Percentiles rank a stretch among this genome's conserved stretches.
phyloP scores from a whole-genome alignment of 53 echinoderm and acorn worm species.

The Apostichopus leukothele region DNA sequence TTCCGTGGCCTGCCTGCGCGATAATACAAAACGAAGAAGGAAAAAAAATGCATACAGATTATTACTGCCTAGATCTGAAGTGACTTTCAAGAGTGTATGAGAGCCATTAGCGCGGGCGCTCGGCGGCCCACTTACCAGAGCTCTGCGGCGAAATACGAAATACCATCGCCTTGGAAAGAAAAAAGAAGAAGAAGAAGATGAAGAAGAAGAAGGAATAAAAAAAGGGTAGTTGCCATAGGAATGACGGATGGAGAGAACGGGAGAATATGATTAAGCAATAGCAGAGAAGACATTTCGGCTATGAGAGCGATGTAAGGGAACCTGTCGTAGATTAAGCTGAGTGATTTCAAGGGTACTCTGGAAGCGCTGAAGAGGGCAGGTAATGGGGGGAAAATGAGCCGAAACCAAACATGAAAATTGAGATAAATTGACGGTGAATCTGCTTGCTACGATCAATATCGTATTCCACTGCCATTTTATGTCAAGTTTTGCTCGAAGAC shows the following conservation, averaged over 20 bases:
- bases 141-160: slow-evolving; percentile 37
- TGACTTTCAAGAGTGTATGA: slow-evolving; percentile 24
- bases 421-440: slow-evolving; percentile 40
- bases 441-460: slow-evolving; percentile 28
- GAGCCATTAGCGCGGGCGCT: slow-evolving; percentile 45
- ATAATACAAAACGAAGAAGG: slow-evolving; percentile 29
- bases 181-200: too few species aligned
- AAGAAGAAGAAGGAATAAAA: not conserved
- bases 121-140: slow-evolving; percentile 38
- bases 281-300: slow-evolving; percentile 36
- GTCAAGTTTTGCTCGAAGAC: slow-evolving; percentile 40
- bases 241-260: slow-evolving; percentile 27
- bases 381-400: slow-evolving; percentile 45
- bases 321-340: slow-evolving; percentile 36
- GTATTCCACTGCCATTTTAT: slow-evolving; percentile 33
- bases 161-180: slow-evolving; percentile 32
- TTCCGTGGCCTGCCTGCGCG: slow-evolving; percentile 19
- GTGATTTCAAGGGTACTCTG: slow-evolving; percentile 28
- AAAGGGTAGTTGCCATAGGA: slow-evolving; percentile 40
- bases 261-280: slow-evolving; percentile 30
- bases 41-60: slow-evolving; percentile 25
- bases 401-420: slow-evolving; percentile 45
- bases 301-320: slow-evolving; percentile 38
- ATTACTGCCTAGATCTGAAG: slow-evolving; percentile 38
- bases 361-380: slow-evolving; percentile 35